Evolutionary conservation across 2,888 invertebrate genomes (phyloP), one percentile per base, ranked within the genome.

Genomic region (Hypomecis punctinalis): DNA sequence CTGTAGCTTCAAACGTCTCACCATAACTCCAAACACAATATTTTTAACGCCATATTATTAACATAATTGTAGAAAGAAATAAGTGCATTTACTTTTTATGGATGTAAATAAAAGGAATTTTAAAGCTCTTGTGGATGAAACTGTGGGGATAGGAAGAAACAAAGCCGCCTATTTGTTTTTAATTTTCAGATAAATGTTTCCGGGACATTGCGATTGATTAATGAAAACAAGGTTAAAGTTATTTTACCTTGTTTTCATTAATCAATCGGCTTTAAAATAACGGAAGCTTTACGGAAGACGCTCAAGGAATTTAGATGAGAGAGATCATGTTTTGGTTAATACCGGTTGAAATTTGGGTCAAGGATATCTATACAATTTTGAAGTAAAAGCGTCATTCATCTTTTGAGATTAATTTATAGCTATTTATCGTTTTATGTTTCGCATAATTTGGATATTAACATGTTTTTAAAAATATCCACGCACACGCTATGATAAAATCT

Each of bases 141-240:
- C 23, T 1, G 23, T 23, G 1, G 23, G 23, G 23, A 23, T 23
- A 23, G 23, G 23, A 23, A 23, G 23, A 23, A 40, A 40, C 6
- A 40, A 40, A 0, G 7, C 40, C 23, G 23, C 23, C 23, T 23
- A 23, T 23, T 23, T 23, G 23, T 23, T 23, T 23, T 23, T 23
- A 23, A 23, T 23, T 23, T 23, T 23, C 23, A 23, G 3, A 23
- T 23, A 23, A 1, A 23, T 23, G 3, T 23, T 23, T 23, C 23
- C 23, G 6, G 7, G 8, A 36, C 10, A 49, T 11, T 37, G 2
- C 11, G 58, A 75, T 77, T 79, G 77, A 78, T 75, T 77, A 52
- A 40, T 52, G 23, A 52, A 40, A 52, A 52, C 52, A 42, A 40
- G 52, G 71, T 54, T 57, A 61, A n/a, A n/a, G n/a, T n/a, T n/a